Evolutionary conservation across 2,888 invertebrate species (phyloP), one percentile per base, ranked within the genome.

Genomic region (Branchellion lobata): DNA sequence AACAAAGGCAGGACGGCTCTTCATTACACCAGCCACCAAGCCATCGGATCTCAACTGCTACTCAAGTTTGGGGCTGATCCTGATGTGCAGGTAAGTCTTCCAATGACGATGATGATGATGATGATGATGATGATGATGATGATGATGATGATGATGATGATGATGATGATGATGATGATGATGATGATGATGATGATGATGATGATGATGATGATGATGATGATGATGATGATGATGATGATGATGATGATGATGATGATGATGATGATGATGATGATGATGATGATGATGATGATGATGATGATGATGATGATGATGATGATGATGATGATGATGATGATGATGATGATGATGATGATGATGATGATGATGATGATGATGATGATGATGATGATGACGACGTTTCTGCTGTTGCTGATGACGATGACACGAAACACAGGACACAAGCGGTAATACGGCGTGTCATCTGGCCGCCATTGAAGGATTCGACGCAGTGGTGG

Each of bases 21-120:
- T 57, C 89, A 90, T 82, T 86, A 85, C 75, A 84, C 85, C 27
- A 82, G 85, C 69, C 84, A 85, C 53, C 85, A 84, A 65, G 86
- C 85, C 0, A 82, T 84, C 8, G 85, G 85, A 0, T 84, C 84
- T 3, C 83, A 85, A n/a, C 75, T 84, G 8, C 82, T 86, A 27
- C 81, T 86, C 18, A 80, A 81, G 8, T 84, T 85, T 0, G 86
- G 86, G 8, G 86, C 86, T 0, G 81, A 85, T 71, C 84, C 85
- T 0, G 83, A 86, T 79, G 77, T 85, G 0, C 81, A 78, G n/a
- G 61, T 57, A 24, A 14, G 40, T 40, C 14, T 40, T n/a, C n/a
- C n/a, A 31, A 68, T 68, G 11, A 68, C 27, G 27, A 29, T 68
- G 11, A 68, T 24, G 29, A 27, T 24, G 68, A 68, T 31, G 68